Percentiles rank a stretch among this genome's conserved stretches.
Conservation (phyloP, 1,140 invertebrate species). For the Schlechtendalia chinensis region DNA sequence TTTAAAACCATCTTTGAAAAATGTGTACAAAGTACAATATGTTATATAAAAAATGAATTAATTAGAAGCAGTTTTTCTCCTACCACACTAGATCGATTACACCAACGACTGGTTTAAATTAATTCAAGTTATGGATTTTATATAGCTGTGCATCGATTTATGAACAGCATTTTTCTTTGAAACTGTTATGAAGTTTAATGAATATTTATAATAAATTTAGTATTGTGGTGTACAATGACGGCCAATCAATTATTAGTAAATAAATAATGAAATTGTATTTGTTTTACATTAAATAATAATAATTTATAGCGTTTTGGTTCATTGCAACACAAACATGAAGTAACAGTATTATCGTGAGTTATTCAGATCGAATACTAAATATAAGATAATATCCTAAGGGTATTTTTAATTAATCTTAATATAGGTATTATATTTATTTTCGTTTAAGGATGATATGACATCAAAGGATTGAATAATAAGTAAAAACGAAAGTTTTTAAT, state of each 20-base stretch:
- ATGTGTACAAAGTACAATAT: too few species aligned
- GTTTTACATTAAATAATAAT: not conserved
- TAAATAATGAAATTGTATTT: not conserved
- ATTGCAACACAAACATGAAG: not conserved
- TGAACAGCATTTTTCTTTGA: not conserved
- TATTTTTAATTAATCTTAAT: slow-evolving; percentile 32
- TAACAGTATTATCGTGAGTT: not conserved
- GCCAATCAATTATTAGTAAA: too few species aligned
- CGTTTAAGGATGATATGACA: not conserved
- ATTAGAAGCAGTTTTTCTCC: too few species aligned
- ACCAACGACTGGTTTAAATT: too few species aligned
- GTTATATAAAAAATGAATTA: too few species aligned
- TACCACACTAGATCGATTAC: too few species aligned
- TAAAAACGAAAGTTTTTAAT: slow-evolving; percentile 21
- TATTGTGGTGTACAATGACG: too few species aligned
- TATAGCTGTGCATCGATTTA: too few species aligned
- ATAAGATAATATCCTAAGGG: not conserved
- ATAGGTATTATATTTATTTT: slow-evolving; percentile 24
- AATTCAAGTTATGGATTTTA: too few species aligned
- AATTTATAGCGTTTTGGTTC: not conserved
- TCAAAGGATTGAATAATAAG: not conserved
- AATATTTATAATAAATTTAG: not conserved
- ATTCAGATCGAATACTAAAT: not conserved
- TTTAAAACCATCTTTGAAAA: too few species aligned
- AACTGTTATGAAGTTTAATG: not conserved